Evolutionary conservation across 2,113 vertebrate species (phyloP).

Genomic region (Eretmochelys imbricata): DNA sequence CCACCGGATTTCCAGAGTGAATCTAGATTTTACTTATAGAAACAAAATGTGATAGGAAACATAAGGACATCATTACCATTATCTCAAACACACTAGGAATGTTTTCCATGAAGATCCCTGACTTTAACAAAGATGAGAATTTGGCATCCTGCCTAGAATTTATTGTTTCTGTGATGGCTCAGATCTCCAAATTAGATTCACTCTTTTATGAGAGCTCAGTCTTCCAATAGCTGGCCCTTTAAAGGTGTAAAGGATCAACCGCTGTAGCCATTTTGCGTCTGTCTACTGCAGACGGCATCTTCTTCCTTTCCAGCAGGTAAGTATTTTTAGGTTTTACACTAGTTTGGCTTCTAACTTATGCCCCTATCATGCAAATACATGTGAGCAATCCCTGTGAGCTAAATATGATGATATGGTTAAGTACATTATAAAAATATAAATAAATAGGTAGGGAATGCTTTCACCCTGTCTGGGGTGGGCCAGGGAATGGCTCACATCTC

Average conservation of each 20-base stretch:
- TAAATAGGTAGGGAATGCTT: not conserved
- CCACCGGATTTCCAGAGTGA: not conserved
- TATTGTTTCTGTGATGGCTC: not conserved
- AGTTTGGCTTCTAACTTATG: not conserved
- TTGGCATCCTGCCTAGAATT: not conserved
- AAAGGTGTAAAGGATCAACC: not conserved
- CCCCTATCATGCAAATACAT: not conserved
- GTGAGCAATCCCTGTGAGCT: not conserved
- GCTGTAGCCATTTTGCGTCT: not conserved
- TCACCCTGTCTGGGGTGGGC: not conserved
- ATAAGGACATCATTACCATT: not conserved
- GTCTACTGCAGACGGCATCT: not conserved
- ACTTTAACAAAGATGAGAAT: not conserved
- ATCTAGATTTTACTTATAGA: not conserved
- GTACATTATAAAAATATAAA: not conserved
- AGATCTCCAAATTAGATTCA: not conserved
- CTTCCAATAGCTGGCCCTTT: not conserved
- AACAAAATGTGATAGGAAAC: conserved; percentile 1
- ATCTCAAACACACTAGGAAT: not conserved
- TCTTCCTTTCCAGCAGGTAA: not conserved
- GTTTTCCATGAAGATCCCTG: not conserved
- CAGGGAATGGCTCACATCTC: fast-evolving
- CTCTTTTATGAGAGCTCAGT: not conserved
- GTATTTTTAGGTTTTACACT: not conserved
- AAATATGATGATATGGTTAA: not conserved